phyloP scores from a whole-genome alignment of 2,888 invertebrate genomes.

The Sphaerophoria taeniata region DNA sequence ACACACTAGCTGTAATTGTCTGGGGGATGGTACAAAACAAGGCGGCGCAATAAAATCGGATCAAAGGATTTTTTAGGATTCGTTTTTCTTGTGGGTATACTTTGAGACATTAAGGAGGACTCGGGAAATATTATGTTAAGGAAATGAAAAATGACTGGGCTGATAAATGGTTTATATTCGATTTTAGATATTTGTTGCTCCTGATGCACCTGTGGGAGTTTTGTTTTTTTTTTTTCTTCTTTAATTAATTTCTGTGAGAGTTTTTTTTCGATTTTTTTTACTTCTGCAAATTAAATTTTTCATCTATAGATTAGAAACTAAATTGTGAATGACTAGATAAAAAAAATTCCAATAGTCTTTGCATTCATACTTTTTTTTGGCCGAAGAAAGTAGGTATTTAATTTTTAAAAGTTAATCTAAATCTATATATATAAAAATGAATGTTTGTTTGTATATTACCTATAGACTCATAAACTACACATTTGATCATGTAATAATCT shows the following conservation, averaged over 20 bases:
- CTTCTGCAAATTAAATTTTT: not conserved
- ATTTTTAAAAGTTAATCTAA: too few species aligned
- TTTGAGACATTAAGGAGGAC: conserved; percentile 11
- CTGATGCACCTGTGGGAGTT: conserved; percentile 23
- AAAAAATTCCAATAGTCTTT: too few species aligned
- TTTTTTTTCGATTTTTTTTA: not conserved
- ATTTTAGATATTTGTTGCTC: conserved; percentile 18
- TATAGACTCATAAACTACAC: too few species aligned
- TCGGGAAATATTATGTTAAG: not conserved
- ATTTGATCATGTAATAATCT: too few species aligned
- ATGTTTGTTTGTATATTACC: too few species aligned
- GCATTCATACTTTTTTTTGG: too few species aligned
- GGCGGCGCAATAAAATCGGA: conserved; percentile 70
- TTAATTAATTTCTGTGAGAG: not conserved
- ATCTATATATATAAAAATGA: too few species aligned
- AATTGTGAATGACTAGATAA: too few species aligned
- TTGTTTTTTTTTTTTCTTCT: not conserved
- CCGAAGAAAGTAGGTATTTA: too few species aligned
- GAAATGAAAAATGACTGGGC: conserved; percentile 60
- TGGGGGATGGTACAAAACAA: conserved; percentile 57
- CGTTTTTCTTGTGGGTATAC: conserved; percentile 7
- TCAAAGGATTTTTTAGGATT: conserved; percentile 50
- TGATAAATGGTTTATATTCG: conserved; percentile 35
- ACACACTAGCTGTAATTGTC: conserved; percentile 28
- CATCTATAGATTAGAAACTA: not conserved